Percentiles rank a stretch among this genome's conserved stretches.
phyloP scores from a whole-genome alignment of 2,888 invertebrate genomes.

The Idaea dimidiata region DNA sequence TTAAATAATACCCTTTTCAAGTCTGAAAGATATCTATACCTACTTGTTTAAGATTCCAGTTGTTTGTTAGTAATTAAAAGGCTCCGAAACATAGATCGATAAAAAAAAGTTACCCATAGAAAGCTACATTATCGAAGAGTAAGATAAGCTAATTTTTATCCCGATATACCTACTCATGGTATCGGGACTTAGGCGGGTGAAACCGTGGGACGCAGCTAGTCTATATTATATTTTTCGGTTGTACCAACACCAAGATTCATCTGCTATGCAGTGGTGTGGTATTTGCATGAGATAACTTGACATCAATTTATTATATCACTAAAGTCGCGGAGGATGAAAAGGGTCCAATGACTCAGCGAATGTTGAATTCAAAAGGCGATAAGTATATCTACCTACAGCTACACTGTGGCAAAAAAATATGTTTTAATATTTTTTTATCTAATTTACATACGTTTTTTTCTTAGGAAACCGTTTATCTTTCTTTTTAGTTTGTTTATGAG shows the following conservation, averaged over 20 bases:
- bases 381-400: constrained; percentile 5
- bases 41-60: too few species aligned
- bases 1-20: not conserved
- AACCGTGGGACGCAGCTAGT: too few species aligned
- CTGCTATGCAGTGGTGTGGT: not conserved
- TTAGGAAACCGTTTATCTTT: constrained; percentile 3
- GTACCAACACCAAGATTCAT: not conserved
- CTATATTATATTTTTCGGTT: too few species aligned
- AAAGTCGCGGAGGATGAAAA: constrained; percentile 35
- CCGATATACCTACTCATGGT: too few species aligned
- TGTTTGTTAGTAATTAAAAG: too few species aligned
- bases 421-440: constrained; percentile 9
- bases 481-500: constrained; percentile 5
- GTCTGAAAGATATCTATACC: not conserved
- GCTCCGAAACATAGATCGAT: too few species aligned
- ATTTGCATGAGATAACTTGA: constrained; percentile 23
- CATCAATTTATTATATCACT: constrained; percentile 32
- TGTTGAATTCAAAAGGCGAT: constrained; percentile 19
- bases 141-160: too few species aligned
- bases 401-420: constrained; percentile 7
- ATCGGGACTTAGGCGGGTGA: too few species aligned
- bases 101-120: too few species aligned
- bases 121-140: too few species aligned
- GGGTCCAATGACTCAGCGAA: constrained; percentile 35
- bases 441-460: constrained; percentile 3